These are phyloP conservation scores for Poeciliopsis presidionis DNA, from an alignment of 2,797 vertebrate species.

Conservation along the genomic window DNA sequence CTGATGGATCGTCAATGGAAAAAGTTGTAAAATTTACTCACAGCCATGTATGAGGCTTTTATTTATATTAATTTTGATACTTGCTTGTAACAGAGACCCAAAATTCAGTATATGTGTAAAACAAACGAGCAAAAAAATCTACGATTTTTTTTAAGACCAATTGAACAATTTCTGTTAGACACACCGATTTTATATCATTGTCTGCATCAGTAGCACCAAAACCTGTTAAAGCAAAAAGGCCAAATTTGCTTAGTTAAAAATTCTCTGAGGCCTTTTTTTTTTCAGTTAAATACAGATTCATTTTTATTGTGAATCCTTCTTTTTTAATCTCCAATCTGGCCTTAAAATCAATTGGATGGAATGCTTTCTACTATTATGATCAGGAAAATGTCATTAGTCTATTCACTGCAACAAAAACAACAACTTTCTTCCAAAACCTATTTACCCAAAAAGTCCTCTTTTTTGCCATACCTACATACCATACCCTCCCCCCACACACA, in stretches of 20 bases:
- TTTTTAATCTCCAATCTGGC: background rate
- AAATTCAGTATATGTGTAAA: background rate
- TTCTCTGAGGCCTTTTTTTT: background rate
- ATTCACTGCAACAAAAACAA: background rate
- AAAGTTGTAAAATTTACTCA: background rate
- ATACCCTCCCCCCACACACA: too few relatives aligned
- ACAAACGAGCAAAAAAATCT: background rate
- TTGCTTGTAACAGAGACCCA: background rate
- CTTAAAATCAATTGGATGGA: background rate
- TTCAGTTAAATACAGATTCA: background rate
- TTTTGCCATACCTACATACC: too few relatives aligned
- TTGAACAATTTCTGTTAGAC: background rate
- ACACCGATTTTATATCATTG: background rate
- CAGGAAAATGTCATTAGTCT: background rate
- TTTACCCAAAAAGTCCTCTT: background rate
- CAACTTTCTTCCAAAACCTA: background rate
- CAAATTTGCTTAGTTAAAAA: background rate
- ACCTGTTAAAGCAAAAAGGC: background rate
- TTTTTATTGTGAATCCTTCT: background rate
- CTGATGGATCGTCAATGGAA: background rate
- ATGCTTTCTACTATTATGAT: background rate
- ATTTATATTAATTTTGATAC: background rate
- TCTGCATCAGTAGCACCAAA: background rate
- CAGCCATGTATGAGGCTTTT: background rate
- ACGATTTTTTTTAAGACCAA: background rate